Percentiles rank a stretch among this genome's conserved stretches.
Conservation (phyloP, 2,797 vertebrate genomes). For the Molossus molossus region DNA sequence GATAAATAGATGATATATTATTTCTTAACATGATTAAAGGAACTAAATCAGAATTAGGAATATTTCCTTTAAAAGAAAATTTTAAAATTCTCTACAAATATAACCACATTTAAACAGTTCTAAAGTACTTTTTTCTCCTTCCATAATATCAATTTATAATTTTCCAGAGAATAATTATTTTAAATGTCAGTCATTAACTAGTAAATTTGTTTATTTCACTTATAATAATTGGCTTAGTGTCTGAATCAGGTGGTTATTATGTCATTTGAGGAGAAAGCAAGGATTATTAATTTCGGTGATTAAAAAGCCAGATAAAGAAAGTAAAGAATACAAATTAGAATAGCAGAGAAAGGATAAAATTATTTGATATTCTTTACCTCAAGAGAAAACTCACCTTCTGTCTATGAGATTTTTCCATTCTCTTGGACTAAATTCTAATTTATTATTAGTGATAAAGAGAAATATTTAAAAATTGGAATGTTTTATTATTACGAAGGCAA, state of each 20-base stretch:
- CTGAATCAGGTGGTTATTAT: background rate
- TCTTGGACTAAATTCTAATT: background rate
- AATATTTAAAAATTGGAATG: background rate
- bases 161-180: constrained; percentile 15
- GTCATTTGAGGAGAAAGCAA: background rate
- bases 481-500: background rate
- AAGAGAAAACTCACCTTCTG: background rate
- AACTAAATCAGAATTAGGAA: constrained; percentile 21
- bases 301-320: background rate
- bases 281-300: background rate
- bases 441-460: background rate
- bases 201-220: constrained; percentile 1
- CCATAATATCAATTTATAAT: background rate
- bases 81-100: background rate
- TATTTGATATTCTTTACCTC: background rate
- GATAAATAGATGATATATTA: background rate
- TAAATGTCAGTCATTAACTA: constrained; percentile 21
- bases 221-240: background rate
- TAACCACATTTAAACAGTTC: background rate
- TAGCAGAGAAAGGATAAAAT: background rate
- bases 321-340: background rate
- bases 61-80: constrained; percentile 12
- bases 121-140: background rate
- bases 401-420: background rate
- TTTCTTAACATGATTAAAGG: background rate